Percentiles rank a stretch among this genome's conserved stretches.
Evolutionary conservation across 2,888 invertebrate genomes (phyloP).

Genomic region (Heliconius hortense): DNA sequence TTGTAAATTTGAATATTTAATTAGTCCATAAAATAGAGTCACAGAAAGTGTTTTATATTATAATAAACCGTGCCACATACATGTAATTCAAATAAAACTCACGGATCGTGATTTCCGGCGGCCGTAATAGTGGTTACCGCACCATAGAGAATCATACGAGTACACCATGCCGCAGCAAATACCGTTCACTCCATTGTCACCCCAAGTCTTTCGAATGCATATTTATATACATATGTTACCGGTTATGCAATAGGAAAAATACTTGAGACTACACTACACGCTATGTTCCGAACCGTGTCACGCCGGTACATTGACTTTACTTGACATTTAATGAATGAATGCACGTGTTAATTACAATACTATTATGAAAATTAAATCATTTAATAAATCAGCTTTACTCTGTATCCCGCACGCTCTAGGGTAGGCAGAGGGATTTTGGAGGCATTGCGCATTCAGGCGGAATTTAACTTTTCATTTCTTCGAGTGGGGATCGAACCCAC

Average conservation of each 20-base stretch:
- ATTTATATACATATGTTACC: constrained; percentile 41
- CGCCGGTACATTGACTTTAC: constrained; percentile 43
- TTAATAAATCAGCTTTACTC: too few species aligned
- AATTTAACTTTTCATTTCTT: too few species aligned
- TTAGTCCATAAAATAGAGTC: constrained; percentile 29
- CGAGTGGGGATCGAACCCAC: too few species aligned
- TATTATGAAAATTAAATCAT: background rate
- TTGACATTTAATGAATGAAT: constrained; percentile 41
- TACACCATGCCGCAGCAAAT: constrained; percentile 44
- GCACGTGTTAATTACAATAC: constrained; percentile 28
- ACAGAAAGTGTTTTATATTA: constrained; percentile 41
- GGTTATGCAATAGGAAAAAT: constrained; percentile 47
- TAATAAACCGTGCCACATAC: constrained; percentile 57
- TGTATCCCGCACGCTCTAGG: too few species aligned
- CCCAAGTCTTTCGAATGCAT: constrained; percentile 30
- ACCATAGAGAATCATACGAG: constrained; percentile 36
- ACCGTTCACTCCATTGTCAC: constrained; percentile 45
- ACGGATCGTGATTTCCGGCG: constrained; percentile 68
- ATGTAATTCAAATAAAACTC: constrained; percentile 51
- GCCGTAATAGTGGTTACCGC: constrained; percentile 45
- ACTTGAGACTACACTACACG: constrained; percentile 44
- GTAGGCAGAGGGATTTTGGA: too few species aligned
- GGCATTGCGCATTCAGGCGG: too few species aligned
- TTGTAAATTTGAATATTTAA: background rate
- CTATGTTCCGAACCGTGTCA: constrained; percentile 45